Percentiles rank a stretch among this genome's conserved stretches.
Evolutionary conservation across 2,888 invertebrate genomes (phyloP).

Genomic region (Tridacna gigas): DNA sequence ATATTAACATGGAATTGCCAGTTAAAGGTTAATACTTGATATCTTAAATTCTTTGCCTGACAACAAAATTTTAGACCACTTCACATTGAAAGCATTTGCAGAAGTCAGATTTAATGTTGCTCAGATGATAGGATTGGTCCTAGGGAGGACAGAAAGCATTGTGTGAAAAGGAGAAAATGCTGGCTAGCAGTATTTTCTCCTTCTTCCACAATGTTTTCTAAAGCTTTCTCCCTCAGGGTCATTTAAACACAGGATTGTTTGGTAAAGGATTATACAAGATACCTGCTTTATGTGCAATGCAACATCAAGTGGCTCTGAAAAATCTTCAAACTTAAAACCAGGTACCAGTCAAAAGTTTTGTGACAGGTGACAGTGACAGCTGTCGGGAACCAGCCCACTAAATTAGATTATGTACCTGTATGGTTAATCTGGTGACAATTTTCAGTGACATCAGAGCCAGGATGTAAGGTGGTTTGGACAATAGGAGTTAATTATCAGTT

Average conservation of each 20-base stretch:
- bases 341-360: constrained; percentile 2
- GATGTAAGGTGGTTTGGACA: constrained; percentile 23
- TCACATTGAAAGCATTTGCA: no score
- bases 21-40: no score
- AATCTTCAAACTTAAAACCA: background rate
- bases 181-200: background rate
- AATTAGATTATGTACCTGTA: constrained; percentile 28
- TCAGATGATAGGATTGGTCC: no score
- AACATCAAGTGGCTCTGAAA: no score
- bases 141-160: background rate
- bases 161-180: constrained; percentile 5
- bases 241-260: no score
- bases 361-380: constrained; percentile 27
- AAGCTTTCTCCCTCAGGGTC: background rate
- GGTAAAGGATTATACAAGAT: background rate
- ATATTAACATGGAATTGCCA: no score
- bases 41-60: no score
- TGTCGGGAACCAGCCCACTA: constrained; percentile 24
- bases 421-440: constrained; percentile 19
- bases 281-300: no score
- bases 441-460: constrained; percentile 23
- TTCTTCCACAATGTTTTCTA: background rate
- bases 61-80: no score
- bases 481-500: constrained; percentile 25
- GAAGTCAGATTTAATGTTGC: no score